A percentile compares a stretch with the other conserved stretches of the same genome.
These are phyloP conservation scores for Notothenia coriiceps DNA, from an alignment of 2,113 vertebrate species.

Conservation along the genomic window DNA sequence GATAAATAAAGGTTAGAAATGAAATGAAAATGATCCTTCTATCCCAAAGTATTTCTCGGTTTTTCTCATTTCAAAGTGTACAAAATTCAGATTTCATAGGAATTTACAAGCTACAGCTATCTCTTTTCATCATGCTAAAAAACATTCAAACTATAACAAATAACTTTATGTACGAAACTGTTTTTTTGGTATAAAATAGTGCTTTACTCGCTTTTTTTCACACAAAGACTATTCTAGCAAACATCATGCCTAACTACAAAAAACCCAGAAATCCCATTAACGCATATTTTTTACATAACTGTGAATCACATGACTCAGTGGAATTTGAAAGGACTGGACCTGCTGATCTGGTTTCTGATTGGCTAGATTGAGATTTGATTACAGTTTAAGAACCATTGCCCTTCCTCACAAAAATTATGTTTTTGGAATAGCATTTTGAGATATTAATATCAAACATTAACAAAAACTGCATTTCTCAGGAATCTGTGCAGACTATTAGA, in stretches of 20 bases:
- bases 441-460: constrained; percentile 9
- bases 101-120: constrained; percentile 22
- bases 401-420: background rate
- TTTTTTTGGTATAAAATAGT: constrained; percentile 44
- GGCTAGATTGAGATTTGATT: background rate
- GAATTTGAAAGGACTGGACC: background rate
- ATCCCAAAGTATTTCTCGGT: background rate
- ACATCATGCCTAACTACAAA: constrained; percentile 67
- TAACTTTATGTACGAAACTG: constrained; percentile 32
- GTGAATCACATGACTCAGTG: background rate
- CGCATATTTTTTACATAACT: background rate
- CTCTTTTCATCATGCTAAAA: constrained; percentile 40
- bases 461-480: constrained; percentile 15
- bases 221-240: constrained; percentile 42
- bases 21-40: background rate
- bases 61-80: constrained; percentile 12
- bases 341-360: constrained; percentile 16
- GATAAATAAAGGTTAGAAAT: too few species aligned
- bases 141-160: constrained; percentile 56
- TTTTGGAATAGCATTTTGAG: constrained; percentile 7
- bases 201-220: constrained; percentile 8
- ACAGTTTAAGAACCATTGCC: constrained; percentile 11
- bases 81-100: constrained; percentile 26
- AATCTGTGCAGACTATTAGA: constrained; percentile 8
- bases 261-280: constrained; percentile 21